Base-by-base conservation (phyloP, 2,888 invertebrate species). In the Hedya salicella region DNA sequence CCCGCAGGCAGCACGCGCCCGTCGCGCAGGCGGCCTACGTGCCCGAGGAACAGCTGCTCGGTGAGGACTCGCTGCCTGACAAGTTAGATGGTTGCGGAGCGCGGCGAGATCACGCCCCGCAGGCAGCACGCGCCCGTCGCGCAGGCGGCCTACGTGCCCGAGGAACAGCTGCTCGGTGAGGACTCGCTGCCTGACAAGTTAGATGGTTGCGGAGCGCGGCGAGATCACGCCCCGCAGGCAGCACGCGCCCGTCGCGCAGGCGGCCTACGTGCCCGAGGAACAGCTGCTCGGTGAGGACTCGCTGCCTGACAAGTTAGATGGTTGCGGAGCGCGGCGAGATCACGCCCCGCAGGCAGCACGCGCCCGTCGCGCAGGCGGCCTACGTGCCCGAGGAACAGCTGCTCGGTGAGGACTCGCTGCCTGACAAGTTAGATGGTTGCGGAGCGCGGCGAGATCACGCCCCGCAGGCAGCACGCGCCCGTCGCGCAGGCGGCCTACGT, bases 221-320 rank as follows among this genome's bases (percentile, higher is more conserved):
- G 25, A 25, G 25, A 25, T 25, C 94, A 77, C 97, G 95, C 93
- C 95, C 95, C 86, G 96, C 89, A 53, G 97, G 93, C 80, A 95
- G 94, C 87, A 83, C 72, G 89, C 89, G 72, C 89, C 89, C 44
- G 78, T 88, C 46, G 75, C 80, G 42, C 70, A 95, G 80, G 97
- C 97, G 85, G 97, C 97, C 71, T 95, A 96, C 78, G 95, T 98
- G 75, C 95, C 99, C 79, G 98, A 98, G 93, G 95, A 96, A 97
- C 79, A 93, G 86, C 39, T 97, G 88, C 94, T 96, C 90, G 25
- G 25, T 25, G 25, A 25, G 16, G 42, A 8, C 42, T 98, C 75
- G 96, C 97, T n/a, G n/a, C n/a, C n/a, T n/a, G n/a, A n/a, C n/a
- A n/a, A n/a, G n/a, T n/a, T n/a, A n/a, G n/a, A 97, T 97, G 81